Evolutionary conservation across 2,888 invertebrate genomes (phyloP).

Genomic region (Papilio protenor): DNA sequence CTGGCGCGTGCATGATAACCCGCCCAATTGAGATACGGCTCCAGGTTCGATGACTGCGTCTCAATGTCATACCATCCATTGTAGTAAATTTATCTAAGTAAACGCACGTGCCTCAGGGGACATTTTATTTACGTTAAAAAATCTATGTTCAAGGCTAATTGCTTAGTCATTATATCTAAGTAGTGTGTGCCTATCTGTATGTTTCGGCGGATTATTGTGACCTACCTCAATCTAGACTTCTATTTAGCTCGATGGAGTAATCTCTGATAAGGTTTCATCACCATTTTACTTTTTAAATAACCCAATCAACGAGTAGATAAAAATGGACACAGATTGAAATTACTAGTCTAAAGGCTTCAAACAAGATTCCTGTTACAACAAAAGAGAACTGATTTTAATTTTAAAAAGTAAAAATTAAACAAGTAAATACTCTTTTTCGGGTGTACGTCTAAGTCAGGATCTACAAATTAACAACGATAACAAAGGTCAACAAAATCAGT

Average conservation of each 20-base stretch:
- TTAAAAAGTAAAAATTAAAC: too few relatives aligned
- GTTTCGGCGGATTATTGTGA: constrained; percentile 27
- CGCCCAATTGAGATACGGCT: constrained; percentile 65
- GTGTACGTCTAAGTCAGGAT: not conserved
- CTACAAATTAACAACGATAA: not conserved
- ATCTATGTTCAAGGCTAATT: not conserved
- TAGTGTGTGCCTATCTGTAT: not conserved
- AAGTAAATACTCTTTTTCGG: not conserved
- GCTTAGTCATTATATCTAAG: not conserved
- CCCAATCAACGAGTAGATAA: too few relatives aligned
- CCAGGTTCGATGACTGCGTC: constrained; percentile 78
- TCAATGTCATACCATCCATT: constrained; percentile 75
- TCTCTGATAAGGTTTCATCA: constrained; percentile 11
- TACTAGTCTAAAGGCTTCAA: too few relatives aligned
- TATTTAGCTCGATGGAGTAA: not conserved
- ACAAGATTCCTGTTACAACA: too few relatives aligned
- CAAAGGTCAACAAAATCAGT: constrained; percentile 5
- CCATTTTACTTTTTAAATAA: not conserved
- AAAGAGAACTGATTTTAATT: too few relatives aligned
- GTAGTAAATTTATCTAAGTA: constrained; percentile 76
- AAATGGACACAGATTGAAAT: too few relatives aligned
- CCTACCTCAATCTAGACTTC: constrained; percentile 44
- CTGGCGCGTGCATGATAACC: constrained; percentile 79
- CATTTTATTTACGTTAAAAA: constrained; percentile 20
- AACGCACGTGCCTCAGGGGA: constrained; percentile 25